These are phyloP conservation scores for Drosophila ambigua DNA, from an alignment of 1,140 invertebrate genomes.

Conservation along the genomic window DNA sequence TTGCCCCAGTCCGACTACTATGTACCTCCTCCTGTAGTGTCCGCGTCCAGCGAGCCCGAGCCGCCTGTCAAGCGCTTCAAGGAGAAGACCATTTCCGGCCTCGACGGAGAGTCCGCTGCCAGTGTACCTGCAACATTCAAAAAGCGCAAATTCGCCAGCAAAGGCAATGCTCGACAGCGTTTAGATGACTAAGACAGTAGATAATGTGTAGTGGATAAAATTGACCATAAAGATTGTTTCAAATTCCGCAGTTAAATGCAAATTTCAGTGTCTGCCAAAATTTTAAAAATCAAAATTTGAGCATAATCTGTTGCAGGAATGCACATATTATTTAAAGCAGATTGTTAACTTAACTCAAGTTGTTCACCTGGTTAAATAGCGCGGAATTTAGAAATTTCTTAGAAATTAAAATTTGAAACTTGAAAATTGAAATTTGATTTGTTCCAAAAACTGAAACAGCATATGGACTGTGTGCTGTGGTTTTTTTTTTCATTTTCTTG, in stretches of 20 bases:
- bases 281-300: slow-evolving; percentile 17
- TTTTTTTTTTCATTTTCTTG: too few relatives aligned
- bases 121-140: slow-evolving; percentile 85
- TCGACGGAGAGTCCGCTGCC: slow-evolving; percentile 84
- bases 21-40: slow-evolving; percentile 65
- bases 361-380: too few relatives aligned
- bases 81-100: slow-evolving; percentile 86
- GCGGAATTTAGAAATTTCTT: too few relatives aligned
- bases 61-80: slow-evolving; percentile 86
- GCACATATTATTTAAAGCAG: too few relatives aligned
- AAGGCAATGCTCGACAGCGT: slow-evolving; percentile 86
- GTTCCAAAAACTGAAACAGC: too few relatives aligned
- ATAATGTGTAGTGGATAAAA: not conserved
- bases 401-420: too few relatives aligned
- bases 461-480: too few relatives aligned
- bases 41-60: slow-evolving; percentile 69
- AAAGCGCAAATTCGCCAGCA: slow-evolving; percentile 86
- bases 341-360: too few relatives aligned
- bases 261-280: slow-evolving; percentile 2
- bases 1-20: slow-evolving; percentile 85
- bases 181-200: slow-evolving; percentile 83
- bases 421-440: too few relatives aligned
- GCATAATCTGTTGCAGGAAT: too few relatives aligned
- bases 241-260: not conserved
- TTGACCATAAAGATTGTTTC: not conserved